Evolutionary conservation across 2,888 invertebrate genomes (phyloP).

Genomic region (Arenicola marina): DNA sequence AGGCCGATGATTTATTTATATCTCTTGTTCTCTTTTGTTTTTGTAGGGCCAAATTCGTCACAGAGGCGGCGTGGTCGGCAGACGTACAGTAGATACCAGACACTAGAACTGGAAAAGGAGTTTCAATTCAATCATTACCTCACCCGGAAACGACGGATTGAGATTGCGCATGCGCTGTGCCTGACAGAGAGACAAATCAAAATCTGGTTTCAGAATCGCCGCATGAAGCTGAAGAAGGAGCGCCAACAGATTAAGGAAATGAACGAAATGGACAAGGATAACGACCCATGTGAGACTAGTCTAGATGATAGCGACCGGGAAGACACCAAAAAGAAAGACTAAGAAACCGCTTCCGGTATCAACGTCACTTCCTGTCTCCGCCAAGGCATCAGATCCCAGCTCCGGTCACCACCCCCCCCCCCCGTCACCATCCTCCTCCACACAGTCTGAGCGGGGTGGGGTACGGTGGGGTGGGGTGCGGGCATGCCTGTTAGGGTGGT

Average conservation of each 20-base stretch:
- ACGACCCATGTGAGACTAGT: not conserved
- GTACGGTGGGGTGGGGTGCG: no score
- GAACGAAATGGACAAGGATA: slow-evolving; percentile 37
- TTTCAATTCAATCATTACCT: slow-evolving; percentile 98
- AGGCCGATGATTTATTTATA: no score
- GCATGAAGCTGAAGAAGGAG: slow-evolving; percentile 90
- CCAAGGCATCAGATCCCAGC: no score
- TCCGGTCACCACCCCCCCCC: no score
- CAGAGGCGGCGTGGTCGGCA: slow-evolving; percentile 76
- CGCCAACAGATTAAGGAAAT: slow-evolving; percentile 52
- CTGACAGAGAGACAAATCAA: slow-evolving; percentile 89
- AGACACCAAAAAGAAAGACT: no score
- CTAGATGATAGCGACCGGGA: no score
- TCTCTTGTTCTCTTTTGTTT: no score
- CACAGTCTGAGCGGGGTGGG: no score
- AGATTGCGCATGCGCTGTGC: slow-evolving; percentile 94
- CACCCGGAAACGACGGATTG: slow-evolving; percentile 93
- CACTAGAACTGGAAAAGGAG: slow-evolving; percentile 95
- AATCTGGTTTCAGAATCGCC: slow-evolving; percentile 80
- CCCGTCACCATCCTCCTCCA: no score
- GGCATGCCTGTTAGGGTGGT: no score
- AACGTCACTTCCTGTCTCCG: no score
- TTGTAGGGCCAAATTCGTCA: slow-evolving; percentile 54
- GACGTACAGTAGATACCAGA: slow-evolving; percentile 97
- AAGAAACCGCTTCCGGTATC: no score